Evolutionary conservation across 2,888 invertebrate genomes (phyloP).

Genomic region (Mesochorus sp.): DNA sequence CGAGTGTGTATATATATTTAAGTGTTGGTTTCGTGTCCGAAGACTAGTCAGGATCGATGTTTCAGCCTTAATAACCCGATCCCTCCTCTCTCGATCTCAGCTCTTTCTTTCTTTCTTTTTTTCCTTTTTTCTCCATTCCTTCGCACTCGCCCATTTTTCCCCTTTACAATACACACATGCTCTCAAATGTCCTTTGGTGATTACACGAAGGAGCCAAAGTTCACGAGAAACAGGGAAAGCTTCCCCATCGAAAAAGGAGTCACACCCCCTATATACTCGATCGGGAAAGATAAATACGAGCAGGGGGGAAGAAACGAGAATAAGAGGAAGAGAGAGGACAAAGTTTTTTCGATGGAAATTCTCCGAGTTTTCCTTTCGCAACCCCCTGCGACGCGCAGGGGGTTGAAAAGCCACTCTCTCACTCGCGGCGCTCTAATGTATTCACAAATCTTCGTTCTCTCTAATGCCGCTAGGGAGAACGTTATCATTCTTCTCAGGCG

Average conservation of each 20-base stretch:
- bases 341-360: constrained; percentile 57
- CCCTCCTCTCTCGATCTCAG: constrained; percentile 50
- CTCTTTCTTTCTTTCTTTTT: not conserved
- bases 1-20: not conserved
- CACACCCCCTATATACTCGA: constrained; percentile 59
- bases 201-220: constrained; percentile 60
- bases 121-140: constrained; percentile 27
- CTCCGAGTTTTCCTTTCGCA: constrained; percentile 65
- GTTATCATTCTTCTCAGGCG: constrained; percentile 79
- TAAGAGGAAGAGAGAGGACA: constrained; percentile 19
- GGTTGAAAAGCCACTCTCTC: constrained; percentile 60
- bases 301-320: constrained; percentile 23
- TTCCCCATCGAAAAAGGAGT: constrained; percentile 45
- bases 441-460: constrained; percentile 81
- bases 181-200: constrained; percentile 41
- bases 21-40: constrained; percentile 2
- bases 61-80: constrained; percentile 67
- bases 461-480: constrained; percentile 71
- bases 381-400: constrained; percentile 49
- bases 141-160: constrained; percentile 2
- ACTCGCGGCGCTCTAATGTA: constrained; percentile 78
- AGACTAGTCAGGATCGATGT: constrained; percentile 68
- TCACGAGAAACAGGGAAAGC: constrained; percentile 48
- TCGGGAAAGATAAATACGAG: constrained; percentile 75
- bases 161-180: not conserved